Evolutionary conservation across 2,888 invertebrate species (phyloP).

Genomic region (Crossocerus cetratus): DNA sequence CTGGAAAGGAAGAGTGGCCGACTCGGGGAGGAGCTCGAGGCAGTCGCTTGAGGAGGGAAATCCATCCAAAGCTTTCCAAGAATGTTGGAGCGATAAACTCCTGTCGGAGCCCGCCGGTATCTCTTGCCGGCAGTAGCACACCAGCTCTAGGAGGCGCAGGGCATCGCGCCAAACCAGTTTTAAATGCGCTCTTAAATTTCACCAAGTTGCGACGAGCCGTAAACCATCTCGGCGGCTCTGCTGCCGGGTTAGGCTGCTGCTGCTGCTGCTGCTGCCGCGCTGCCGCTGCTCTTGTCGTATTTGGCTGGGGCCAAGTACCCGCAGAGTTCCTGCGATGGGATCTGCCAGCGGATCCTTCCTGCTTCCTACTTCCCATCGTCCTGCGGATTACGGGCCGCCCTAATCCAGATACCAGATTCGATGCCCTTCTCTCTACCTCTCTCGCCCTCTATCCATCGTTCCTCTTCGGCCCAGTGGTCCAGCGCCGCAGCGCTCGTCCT

Average conservation of each 20-base stretch:
- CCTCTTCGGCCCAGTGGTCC: neutral
- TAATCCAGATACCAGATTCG: slow-evolving; percentile 61
- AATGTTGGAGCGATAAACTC: slow-evolving; percentile 76
- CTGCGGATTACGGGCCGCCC: slow-evolving; percentile 61
- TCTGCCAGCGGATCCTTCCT: slow-evolving; percentile 59
- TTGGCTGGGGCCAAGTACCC: slow-evolving; percentile 66
- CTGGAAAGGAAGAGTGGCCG: slow-evolving; percentile 21
- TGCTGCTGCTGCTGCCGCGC: too few relatives aligned
- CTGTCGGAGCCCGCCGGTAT: slow-evolving; percentile 72
- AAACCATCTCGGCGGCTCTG: slow-evolving; percentile 74
- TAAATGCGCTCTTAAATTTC: slow-evolving; percentile 77
- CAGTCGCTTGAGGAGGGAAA: slow-evolving; percentile 68
- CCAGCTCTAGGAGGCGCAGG: slow-evolving; percentile 70
- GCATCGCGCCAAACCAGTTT: slow-evolving; percentile 77
- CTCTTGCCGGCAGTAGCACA: slow-evolving; percentile 68
- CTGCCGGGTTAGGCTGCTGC: slow-evolving; percentile 64
- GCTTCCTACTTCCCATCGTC: slow-evolving; percentile 58
- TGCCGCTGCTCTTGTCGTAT: slow-evolving; percentile 67
- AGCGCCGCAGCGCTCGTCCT: too few relatives aligned
- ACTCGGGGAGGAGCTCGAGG: slow-evolving; percentile 42
- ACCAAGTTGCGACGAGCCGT: slow-evolving; percentile 75
- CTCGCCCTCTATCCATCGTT: neutral
- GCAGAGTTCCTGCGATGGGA: slow-evolving; percentile 67
- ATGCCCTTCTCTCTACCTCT: slow-evolving; percentile 29
- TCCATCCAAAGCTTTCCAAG: slow-evolving; percentile 75